Evolutionary conservation across 2,888 invertebrate genomes (phyloP).

Genomic region (Trachelus troglodyta): DNA sequence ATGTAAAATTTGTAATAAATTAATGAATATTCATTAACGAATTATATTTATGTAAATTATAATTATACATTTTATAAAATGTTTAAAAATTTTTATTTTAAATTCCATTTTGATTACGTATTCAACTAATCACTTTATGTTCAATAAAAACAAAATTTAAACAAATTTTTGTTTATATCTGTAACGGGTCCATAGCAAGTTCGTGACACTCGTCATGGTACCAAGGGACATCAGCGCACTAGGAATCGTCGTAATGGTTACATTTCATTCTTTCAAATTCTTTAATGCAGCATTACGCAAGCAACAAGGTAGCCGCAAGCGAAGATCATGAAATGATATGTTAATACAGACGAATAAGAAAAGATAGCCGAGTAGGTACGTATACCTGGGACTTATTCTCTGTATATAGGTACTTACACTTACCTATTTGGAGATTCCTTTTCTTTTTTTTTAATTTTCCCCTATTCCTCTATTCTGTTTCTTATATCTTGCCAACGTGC

Average conservation of each 20-base stretch:
- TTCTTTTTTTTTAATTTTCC: not conserved
- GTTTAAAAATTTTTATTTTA: not conserved
- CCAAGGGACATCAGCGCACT: not conserved
- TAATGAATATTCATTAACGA: too few relatives aligned
- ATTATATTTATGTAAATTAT: too few relatives aligned
- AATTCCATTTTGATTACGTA: not conserved
- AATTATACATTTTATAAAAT: not conserved
- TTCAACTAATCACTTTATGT: not conserved
- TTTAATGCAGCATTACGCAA: not conserved
- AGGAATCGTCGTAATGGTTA: not conserved
- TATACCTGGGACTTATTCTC: not conserved
- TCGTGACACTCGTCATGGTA: not conserved
- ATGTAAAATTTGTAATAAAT: too few relatives aligned
- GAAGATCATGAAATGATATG: not conserved
- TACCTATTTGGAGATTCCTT: not conserved
- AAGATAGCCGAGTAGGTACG: not conserved
- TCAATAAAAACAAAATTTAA: not conserved
- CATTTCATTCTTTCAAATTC: not conserved
- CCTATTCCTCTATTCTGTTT: not conserved
- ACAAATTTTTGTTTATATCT: not conserved
- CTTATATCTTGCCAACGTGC: not conserved
- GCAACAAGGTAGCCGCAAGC: not conserved
- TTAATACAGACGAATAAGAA: not conserved
- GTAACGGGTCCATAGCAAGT: not conserved
- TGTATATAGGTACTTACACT: not conserved